These are phyloP conservation scores for Danionella dracula DNA, from an alignment of 2,797 vertebrate species.

Conservation along the genomic window DNA sequence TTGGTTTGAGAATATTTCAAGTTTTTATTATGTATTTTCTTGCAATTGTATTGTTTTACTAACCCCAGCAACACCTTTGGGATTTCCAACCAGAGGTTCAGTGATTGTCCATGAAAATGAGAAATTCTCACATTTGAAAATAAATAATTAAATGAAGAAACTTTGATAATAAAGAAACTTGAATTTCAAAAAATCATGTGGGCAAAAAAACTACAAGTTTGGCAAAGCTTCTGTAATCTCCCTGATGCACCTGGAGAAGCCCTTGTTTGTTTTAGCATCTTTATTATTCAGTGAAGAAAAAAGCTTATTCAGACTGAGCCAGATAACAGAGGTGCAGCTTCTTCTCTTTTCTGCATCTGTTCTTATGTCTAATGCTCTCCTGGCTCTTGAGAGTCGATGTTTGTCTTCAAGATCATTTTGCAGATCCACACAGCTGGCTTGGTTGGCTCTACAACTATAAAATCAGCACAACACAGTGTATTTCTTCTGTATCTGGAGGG, in stretches of 20 bases:
- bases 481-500: neutral
- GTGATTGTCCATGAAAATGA: no score
- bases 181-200: no score
- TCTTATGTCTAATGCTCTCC: constrained; percentile 23
- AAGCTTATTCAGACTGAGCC: constrained; percentile 34
- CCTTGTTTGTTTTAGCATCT: neutral
- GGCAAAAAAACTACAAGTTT: no score
- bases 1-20: no score
- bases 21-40: no score
- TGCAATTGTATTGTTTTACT: no score
- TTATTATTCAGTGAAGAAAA: constrained; percentile 24
- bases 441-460: neutral
- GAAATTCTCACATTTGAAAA: no score
- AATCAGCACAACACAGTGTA: constrained; percentile 4
- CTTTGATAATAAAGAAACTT: no score
- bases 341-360: constrained; percentile 24
- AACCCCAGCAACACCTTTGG: no score
- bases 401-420: constrained; percentile 17
- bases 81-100: no score
- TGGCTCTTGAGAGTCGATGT: neutral
- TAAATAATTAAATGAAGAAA: no score
- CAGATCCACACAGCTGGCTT: constrained; percentile 1
- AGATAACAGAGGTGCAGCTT: constrained; percentile 47
- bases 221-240: neutral
- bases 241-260: neutral